A percentile compares a stretch with the other conserved stretches of the same genome.
These are phyloP conservation scores for Heterotis niloticus DNA, from an alignment of 2,113 vertebrate species.

Conservation along the genomic window DNA sequence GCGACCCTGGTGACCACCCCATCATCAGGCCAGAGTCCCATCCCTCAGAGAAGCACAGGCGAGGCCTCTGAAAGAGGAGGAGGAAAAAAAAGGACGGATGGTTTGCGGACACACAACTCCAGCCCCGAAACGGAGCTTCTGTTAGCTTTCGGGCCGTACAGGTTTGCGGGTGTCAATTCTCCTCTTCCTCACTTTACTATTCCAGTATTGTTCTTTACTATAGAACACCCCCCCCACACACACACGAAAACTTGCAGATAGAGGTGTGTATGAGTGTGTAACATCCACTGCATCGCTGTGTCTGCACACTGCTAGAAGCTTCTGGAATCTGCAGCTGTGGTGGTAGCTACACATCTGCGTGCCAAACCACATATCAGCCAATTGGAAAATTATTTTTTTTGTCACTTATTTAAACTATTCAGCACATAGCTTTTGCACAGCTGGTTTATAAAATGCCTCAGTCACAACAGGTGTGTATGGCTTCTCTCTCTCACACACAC, in stretches of 20 bases:
- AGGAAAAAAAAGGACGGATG: constrained; percentile 72
- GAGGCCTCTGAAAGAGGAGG: constrained; percentile 66
- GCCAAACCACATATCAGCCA: background rate
- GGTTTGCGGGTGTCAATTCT: background rate
- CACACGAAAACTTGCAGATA: constrained; percentile 60
- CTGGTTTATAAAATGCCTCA: constrained; percentile 23
- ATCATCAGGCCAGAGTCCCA: constrained; percentile 53
- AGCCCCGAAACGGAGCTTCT: background rate
- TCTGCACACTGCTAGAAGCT: constrained; percentile 21
- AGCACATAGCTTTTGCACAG: constrained; percentile 24
- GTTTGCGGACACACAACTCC: constrained; percentile 34
- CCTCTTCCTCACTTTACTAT: too few relatives aligned
- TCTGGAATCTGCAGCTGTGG: background rate
- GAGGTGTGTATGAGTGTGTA: constrained; percentile 49
- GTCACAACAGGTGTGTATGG: constrained; percentile 57
- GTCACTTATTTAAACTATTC: constrained; percentile 35
- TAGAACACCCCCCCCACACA: constrained; percentile 34
- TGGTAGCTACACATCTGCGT: background rate
- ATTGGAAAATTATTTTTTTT: constrained; percentile 1
- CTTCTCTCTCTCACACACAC: constrained; percentile 39
- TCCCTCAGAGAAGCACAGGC: constrained; percentile 64
- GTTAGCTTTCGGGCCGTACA: background rate
- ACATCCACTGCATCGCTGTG: constrained; percentile 57
- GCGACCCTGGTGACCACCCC: constrained; percentile 59
- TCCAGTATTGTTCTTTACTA: too few relatives aligned